Base-by-base conservation (phyloP, 37 sponge, comb jelly and placozoan genomes). In the Agelas oroides region DNA sequence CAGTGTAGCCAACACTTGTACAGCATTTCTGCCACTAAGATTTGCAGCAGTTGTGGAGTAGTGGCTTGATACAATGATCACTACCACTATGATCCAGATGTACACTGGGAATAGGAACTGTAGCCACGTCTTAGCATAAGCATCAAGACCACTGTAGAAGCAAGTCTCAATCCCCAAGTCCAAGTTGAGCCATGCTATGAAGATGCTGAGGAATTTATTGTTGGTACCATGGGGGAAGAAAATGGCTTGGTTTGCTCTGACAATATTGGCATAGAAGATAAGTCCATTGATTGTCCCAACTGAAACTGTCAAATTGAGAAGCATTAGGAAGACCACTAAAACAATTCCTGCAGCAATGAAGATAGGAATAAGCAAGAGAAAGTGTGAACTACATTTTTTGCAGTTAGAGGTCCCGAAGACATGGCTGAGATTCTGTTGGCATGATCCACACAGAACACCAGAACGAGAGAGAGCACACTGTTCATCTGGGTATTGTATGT, bases 271-370 rank as follows among this genome's bases (percentile, higher is more conserved):
- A 63, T 84, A 84, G 68, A 84, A 75, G 32, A 75, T 40, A 0
- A 73, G 46, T 34, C 84, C 84, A 65, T 84, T 84, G 37, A 84
- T 84, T 20, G 78, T 35, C 31, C 86, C 78, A 20, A 16, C n/a
- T 28, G 86, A 68, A 20, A 85, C 73, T 37, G 86, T 85, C 30
- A 77, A 25, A 67, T 85, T 58, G 30, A 85, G 61, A 0, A 71
- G 2, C 27, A 23, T 71, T 18, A 68, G 19, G 6, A 68, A 68
- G 20, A 28, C 5, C 37, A 46, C 53, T 46, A 46, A 46, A 46
- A 8, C 46, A 46, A 46, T 46, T 27, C 46, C 53, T 71, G 5
- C 23, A 71, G 28, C 53, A 25, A 71, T 46, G 21, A 71, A n/a
- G 15, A 41, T 38, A n/a, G 53, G 53, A 20, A 46, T 23, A 20